phyloP scores from a whole-genome alignment of 2,797 vertebrate genomes.

The Amblyraja radiata region DNA sequence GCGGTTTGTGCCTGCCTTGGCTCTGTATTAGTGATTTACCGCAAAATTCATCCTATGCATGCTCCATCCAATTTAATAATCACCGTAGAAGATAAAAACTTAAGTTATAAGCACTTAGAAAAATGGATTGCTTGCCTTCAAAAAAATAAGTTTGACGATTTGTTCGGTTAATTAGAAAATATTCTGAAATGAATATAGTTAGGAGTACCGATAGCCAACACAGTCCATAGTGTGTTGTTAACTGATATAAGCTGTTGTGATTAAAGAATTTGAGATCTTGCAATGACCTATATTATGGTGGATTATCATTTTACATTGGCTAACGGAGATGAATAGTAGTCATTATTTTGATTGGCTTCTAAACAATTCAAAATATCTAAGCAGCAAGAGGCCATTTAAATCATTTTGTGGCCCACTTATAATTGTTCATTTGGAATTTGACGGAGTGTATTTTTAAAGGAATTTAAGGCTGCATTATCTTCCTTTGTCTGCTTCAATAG shows the following conservation, averaged over 20 bases:
- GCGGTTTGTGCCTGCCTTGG: no score
- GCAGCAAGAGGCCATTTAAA: background rate
- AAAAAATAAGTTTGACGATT: background rate
- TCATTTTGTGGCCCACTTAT: background rate
- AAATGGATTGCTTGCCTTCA: background rate
- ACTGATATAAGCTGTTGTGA: background rate
- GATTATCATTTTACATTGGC: conserved; percentile 8
- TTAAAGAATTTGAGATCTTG: conserved; percentile 26
- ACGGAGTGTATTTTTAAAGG: background rate
- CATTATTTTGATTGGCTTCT: conserved; percentile 3
- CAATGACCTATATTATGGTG: background rate
- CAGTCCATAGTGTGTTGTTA: background rate
- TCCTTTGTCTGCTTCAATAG: background rate
- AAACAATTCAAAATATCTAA: background rate
- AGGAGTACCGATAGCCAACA: background rate
- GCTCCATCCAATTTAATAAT: background rate
- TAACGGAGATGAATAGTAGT: background rate
- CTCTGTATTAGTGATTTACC: no score
- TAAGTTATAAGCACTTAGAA: background rate
- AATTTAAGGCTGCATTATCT: background rate
- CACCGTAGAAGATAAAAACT: background rate
- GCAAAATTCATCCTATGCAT: no score
- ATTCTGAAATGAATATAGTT: background rate
- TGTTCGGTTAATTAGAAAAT: background rate
- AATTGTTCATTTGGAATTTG: background rate